Evolutionary conservation across 92 coral and sea anemone species (phyloP), one percentile per base, ranked within the genome.

Genomic region (Umimayanthus kanabou): DNA sequence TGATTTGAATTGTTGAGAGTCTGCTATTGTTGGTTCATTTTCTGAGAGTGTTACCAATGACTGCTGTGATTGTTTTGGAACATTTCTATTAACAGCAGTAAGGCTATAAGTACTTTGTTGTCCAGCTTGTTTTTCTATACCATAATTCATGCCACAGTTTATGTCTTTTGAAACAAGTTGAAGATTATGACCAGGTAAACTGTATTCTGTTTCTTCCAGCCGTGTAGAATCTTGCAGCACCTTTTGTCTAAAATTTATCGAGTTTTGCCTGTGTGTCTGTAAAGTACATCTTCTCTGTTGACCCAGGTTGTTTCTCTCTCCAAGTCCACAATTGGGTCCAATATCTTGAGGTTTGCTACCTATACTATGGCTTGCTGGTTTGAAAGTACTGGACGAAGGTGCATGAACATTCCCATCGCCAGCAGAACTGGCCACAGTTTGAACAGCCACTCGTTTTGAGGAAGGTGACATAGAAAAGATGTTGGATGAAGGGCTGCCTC

Each of bases 381-480:
- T 70, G 45, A 83, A 83, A 15, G 20, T 7, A 70, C n/a, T 40
- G 16, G 47, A 20, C 14, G 78, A 83, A 1, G 78, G 30, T 40
- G 23, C 73, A 39, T 23, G 25, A 10, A 15, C 61, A 11, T 20
- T 82, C 7, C 13, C 29, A 25, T 23, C 23, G 26, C 25, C 22
- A 28, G 49, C 23, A 65, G 75, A 22, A 6, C 16, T 40, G 47
- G 73, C 10, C 14, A 64, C 75, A 16, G 25, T 37, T n/a, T 81
- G 58, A 81, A 81, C n/a, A 25, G 76, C 61, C 2, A 81, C 42
- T 43, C 78, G 87, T 47, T 83, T 83, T 70, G 67, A 83, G 10
- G 87, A 78, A 70, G 78, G 87, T 42, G 87, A 83, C 39, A 43
- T 39, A 45, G 26, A 45, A 2, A 1, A 70, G 23, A 4, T 45